phyloP scores from a whole-genome alignment of 2,113 vertebrate genomes.

The Thermophis baileyi region DNA sequence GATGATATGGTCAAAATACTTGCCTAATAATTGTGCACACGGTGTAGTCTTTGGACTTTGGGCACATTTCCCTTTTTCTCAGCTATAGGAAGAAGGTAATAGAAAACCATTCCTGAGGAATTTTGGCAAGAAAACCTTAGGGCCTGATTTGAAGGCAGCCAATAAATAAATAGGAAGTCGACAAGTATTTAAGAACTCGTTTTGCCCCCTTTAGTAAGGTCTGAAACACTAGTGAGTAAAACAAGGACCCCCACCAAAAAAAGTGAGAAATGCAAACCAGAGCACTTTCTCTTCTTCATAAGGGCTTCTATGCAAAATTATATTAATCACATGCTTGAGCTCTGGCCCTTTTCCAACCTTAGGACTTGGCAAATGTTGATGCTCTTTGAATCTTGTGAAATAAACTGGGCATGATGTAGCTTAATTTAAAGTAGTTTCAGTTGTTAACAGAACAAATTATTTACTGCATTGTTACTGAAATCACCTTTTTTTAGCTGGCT shows the following conservation, averaged over 20 bases:
- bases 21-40: no score
- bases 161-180: not conserved
- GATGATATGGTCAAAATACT: no score
- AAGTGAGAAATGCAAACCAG: not conserved
- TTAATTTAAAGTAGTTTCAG: not conserved
- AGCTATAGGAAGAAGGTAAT: not conserved
- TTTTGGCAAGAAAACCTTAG: not conserved
- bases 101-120: not conserved
- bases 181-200: not conserved
- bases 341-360: not conserved
- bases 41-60: not conserved
- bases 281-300: not conserved
- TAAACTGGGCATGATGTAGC: not conserved
- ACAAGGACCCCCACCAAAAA: not conserved
- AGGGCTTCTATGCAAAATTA: no score
- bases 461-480: not conserved
- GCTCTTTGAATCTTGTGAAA: not conserved
- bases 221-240: not conserved
- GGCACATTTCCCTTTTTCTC: not conserved
- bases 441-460: not conserved
- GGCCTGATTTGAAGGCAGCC: not conserved
- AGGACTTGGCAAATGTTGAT: not conserved
- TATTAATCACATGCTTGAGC: not conserved
- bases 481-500: not conserved
- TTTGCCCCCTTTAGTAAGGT: not conserved